Evolutionary conservation across 2,113 vertebrate genomes (phyloP), one percentile per base, ranked within the genome.

Genomic region (Ifrita kowaldi): DNA sequence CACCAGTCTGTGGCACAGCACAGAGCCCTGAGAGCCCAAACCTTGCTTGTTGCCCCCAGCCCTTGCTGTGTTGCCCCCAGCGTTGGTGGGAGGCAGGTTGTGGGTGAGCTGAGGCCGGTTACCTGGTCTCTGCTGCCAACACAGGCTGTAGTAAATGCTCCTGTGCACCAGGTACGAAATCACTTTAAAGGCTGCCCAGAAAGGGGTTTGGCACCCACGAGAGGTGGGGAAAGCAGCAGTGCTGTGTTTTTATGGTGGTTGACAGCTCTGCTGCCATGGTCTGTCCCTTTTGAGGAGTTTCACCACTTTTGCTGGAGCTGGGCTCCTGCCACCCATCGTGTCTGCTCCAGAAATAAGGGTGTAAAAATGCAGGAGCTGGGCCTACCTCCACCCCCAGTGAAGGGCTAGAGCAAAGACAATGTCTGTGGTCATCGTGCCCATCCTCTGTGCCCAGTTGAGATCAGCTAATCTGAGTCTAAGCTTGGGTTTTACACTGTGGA

Each of bases 251-350:
- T 5, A 3, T 22, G 27, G 30, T 16, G 37, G 17, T 19, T 18
- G 13, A n/a, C 21, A 84, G n/a, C 79, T 57, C 47, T 44, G 53
- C 16, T 64, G 57, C 63, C 3, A 0, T 2, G 24, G 39, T 41
- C 47, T 41, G 52, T 8, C 39, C 23, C 49, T 81, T n/a, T 18
- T 8, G 27, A 3, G 39, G 63, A 41, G 35, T 35, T 79, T 13
- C 22, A 41, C 21, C 7, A 7, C 21, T 74, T 28, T 9, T 1
- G 3, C 4, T 55, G 39, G 44, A 73, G 64, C 62, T 60, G 49
- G 49, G 44, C 26, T 60, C 49, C 49, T 60, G 35, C n/a, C 30
- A 16, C 15, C 41, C 46, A 4, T 56, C 0, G 0, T 17, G 30
- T 46, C 46, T 73, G 32, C n/a, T 69, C 16, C 64, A 77, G 44